Evolutionary conservation across 2,797 vertebrate species (phyloP), one percentile per base, ranked within the genome.

Genomic region (Leuciscus waleckii): DNA sequence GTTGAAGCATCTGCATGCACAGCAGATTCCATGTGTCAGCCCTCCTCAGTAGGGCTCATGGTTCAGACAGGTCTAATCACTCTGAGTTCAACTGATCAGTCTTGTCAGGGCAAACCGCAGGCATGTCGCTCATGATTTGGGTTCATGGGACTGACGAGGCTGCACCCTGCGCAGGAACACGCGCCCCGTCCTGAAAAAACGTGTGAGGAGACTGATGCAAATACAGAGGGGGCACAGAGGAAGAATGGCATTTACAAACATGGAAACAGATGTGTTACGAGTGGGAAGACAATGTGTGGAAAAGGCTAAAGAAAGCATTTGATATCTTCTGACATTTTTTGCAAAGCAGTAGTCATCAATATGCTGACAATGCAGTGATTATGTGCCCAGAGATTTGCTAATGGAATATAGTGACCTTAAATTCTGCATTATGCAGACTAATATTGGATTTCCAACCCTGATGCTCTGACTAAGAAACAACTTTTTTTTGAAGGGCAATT

Each of bases 101-200:
- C 41, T 81, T 91, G 90, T 93, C 92, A 91, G 90, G 90, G 89
- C 90, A 89, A 90, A 35, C 77, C n/a, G 78, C 90, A 91, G 91
- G 89, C 79, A 88, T 63, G 90, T 86, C 70, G 61, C 83, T 91
- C 89, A 88, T 86, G 88, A 93, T 92, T 94, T 92, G 79, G 85
- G 78, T 83, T 86, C 63, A 56, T 70, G 80, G 91, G 92, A 94
- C 91, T 93, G 94, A 94, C 92, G 89, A 89, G 87, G 87, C 79
- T 86, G 90, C 91, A 92, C 89, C 92, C 91, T 88, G 88, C 87
- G 67, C 89, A 92, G 87, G 51, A 88, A 16, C 14, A 0, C 14
- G 26, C 14, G 0, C 26, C 6, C 61, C 26, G 2, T 65, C 61
- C 26, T 4, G 29, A 17, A 65, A 65, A 65, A 87, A 76, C 51